Conservation (phyloP, 2,113 vertebrate genomes). For the Pipa parva region DNA sequence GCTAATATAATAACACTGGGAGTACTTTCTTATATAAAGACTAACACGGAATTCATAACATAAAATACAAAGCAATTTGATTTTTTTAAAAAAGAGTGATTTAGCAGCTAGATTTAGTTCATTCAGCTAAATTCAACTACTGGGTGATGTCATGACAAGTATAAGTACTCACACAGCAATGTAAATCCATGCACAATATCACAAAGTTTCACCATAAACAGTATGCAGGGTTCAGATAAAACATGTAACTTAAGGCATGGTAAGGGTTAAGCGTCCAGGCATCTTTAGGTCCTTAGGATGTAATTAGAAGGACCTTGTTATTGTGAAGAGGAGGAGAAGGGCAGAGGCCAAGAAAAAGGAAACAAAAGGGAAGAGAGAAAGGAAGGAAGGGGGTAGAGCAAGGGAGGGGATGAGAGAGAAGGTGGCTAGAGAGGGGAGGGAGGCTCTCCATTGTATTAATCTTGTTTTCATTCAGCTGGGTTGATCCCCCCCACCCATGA, state of each 20-base stretch:
- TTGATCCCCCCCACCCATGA: constrained; percentile 29
- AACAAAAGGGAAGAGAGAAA: constrained; percentile 39
- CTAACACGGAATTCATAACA: no score
- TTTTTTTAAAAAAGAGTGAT: no score
- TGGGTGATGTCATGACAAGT: no score
- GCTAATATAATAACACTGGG: no score
- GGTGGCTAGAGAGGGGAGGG: neutral
- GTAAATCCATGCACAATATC: no score
- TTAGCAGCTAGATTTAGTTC: no score
- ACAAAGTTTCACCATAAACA: neutral
- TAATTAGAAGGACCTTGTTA: constrained; percentile 43
- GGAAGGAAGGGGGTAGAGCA: constrained; percentile 10
- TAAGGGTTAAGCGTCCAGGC: constrained; percentile 26
- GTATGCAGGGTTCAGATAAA: neutral
- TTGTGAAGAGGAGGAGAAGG: constrained; percentile 30
- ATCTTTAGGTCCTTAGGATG: constrained; percentile 39
- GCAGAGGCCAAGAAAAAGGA: constrained; percentile 39
- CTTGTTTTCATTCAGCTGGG: constrained; percentile 37
- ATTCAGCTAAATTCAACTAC: no score
- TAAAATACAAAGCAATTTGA: no score
- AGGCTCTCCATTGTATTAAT: constrained; percentile 39
- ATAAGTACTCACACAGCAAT: no score
- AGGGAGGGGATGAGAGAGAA: neutral
- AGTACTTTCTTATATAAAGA: no score
- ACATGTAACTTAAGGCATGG: neutral